Base-by-base conservation (phyloP, 2,113 vertebrate genomes). In the Xerus inauris region DNA sequence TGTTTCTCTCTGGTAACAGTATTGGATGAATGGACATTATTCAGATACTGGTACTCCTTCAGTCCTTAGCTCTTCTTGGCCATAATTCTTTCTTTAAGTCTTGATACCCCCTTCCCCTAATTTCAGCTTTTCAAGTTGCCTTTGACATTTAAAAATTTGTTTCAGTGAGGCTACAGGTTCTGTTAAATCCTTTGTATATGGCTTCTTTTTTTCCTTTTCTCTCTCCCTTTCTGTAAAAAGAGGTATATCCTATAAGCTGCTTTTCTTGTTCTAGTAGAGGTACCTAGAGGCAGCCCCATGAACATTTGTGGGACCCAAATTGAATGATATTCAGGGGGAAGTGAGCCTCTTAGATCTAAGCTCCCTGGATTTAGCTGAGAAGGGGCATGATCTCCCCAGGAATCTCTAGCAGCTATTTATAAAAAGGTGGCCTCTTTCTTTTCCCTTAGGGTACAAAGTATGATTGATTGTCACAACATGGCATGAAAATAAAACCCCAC, bases 401-500 rank as follows among this genome's bases (percentile, higher is more conserved):
- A 92, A 72, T 80, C 80, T 88, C 90, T 87, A 94, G 69, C 84
- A 87, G 64, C 91, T 91, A 40, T 90, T 91, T 89, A n/a, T 90
- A 35, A 82, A 87, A 83, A 81, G 73, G 12, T 91, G 32, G 62
- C 32, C 47, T 77, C 73, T 87, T 86, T 59, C 22, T 91, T 42
- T 95, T 85, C 45, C 82, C 73, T 64, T 51, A 28, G 20, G 38
- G 67, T 35, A 57, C 5, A 59, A 89, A 75, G 35, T 17, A 24
- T 67, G 79, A 88, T 62, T 47, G 71, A 62, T 16, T 94, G n/a
- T 82, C 67, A 13, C 65, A 17, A 40, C 9, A 47, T 1, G 8
- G 28, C 69, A 20, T 85, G 94, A 95, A 97, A 92, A 88, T 87
- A 94, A 94, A 95, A 77, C 76, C 85, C 89, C 79, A 67, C 54